phyloP scores from a whole-genome alignment of 1,140 invertebrate genomes.

The Ceratina calcarata region DNA sequence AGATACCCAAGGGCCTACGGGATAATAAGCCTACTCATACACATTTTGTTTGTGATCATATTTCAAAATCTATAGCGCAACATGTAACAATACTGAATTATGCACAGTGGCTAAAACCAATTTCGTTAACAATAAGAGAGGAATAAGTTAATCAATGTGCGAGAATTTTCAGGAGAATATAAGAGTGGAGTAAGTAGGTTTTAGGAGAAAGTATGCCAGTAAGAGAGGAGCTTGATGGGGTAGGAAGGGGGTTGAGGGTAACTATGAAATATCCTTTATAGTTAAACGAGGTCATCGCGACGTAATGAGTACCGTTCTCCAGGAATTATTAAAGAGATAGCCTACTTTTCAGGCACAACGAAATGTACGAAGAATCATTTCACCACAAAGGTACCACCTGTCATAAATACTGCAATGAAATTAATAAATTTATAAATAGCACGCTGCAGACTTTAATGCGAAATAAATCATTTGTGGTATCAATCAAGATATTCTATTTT shows the following conservation, averaged over 20 bases:
- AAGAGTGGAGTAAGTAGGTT: neutral
- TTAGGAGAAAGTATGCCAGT: constrained; percentile 22
- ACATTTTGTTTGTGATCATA: too few relatives aligned
- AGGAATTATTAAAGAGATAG: constrained; percentile 49
- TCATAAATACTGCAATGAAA: constrained; percentile 7
- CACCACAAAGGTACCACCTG: neutral
- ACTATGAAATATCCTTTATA: constrained; percentile 41
- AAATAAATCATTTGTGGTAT: too few relatives aligned
- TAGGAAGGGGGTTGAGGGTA: neutral
- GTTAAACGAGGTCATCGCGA: constrained; percentile 49
- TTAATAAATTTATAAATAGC: too few relatives aligned
- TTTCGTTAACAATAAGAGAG: neutral
- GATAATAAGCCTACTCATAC: too few relatives aligned
- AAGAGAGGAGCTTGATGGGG: neutral
- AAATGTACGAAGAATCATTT: constrained; percentile 26
- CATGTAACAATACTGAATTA: too few relatives aligned
- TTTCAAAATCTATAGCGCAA: too few relatives aligned
- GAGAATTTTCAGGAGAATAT: neutral
- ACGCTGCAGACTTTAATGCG: too few relatives aligned
- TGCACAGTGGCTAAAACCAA: too few relatives aligned
- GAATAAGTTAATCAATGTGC: neutral
- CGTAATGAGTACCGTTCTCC: constrained; percentile 44
- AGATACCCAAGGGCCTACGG: too few relatives aligned
- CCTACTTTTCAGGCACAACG: constrained; percentile 35
- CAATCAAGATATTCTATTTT: too few relatives aligned